These are phyloP conservation scores for Gouania willdenowi DNA, from an alignment of 2,797 vertebrate species.

Conservation along the genomic window DNA sequence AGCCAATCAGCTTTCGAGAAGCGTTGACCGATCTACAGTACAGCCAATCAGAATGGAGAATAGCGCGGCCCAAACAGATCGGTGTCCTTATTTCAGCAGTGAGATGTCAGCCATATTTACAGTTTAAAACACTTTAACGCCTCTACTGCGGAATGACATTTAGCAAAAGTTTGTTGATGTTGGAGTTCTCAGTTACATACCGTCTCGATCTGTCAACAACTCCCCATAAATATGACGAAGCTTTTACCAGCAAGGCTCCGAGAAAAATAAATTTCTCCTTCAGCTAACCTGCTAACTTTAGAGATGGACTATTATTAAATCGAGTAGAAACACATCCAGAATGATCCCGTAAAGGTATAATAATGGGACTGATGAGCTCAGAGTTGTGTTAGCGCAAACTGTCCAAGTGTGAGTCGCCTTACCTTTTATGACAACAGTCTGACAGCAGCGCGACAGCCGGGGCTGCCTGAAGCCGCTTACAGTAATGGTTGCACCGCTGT, in stretches of 20 bases:
- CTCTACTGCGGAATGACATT: not conserved
- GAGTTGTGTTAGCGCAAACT: not conserved
- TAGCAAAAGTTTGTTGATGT: not conserved
- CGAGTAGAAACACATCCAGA: too few relatives aligned
- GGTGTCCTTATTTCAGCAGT: slow-evolving; percentile 65
- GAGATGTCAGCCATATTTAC: slow-evolving; percentile 84
- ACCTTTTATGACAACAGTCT: slow-evolving; percentile 60
- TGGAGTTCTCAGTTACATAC: not conserved
- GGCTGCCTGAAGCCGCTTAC: slow-evolving; percentile 42
- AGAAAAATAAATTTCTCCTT: slow-evolving; percentile 12
- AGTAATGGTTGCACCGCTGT: slow-evolving; percentile 56
- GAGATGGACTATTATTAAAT: slow-evolving; percentile 6
- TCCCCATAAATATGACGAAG: not conserved
- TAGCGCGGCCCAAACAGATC: slow-evolving; percentile 42
- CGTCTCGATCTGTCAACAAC: not conserved
- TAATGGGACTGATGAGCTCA: slow-evolving; percentile 3
- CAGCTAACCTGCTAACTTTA: slow-evolving; percentile 56
- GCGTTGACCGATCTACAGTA: slow-evolving; percentile 18
- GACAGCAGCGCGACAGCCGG: slow-evolving; percentile 42
- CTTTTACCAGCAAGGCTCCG: slow-evolving; percentile 1
- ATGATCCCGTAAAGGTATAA: not conserved
- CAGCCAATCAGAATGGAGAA: slow-evolving; percentile 61
- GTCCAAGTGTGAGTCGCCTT: slow-evolving; percentile 25
- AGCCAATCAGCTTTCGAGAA: slow-evolving; percentile 59
- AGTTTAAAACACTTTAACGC: slow-evolving; percentile 49